Base-by-base conservation (phyloP, 1,140 invertebrate species). In the Drosophila arizonae region DNA sequence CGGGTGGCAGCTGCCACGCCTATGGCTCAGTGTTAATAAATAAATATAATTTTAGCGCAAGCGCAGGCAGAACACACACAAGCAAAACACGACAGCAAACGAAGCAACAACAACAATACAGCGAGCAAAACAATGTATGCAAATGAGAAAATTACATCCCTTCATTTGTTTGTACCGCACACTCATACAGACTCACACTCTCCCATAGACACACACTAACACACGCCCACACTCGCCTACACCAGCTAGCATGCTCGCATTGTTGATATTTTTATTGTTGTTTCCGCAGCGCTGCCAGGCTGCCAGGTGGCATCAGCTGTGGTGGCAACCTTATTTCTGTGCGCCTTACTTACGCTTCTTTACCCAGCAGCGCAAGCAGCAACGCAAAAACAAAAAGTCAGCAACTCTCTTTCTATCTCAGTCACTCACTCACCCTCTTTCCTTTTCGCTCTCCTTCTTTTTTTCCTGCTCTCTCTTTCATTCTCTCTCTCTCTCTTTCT, bases 91-190 rank as follows among this genome's bases (percentile, higher is more conserved):
- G 43, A 41, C 71, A 61, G 39, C 52, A 64, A 63, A 50, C 54
- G n/a, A 55, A 58, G 71, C 63, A 67, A 66, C 33, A 33, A 13
- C 63, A 60, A 74, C 63, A 67, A 69, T 54, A 62, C 71, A 65
- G 61, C 54, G 60, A 72, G 63, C 77, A 81, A 84, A 90, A 87
- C 89, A 88, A 88, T 84, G 79, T 76, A 90, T 76, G 86, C 77
- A 91, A 91, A 91, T 91, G 90, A 91, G 90, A 91, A 91, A 91
- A 91, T 91, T 91, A 86, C 90, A 91, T 91, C 90, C 90, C 90
- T 91, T 91, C 90, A 91, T 91, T 91, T 91, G 78, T 91, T 91
- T 90, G 88, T 56, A 62, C 58, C 41, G 76, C 79, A 74, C 45
- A 57, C 26, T 50, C 17, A 52, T 6, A 48, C 26, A 73, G 0